These are phyloP conservation scores for Motacilla alba DNA, from an alignment of 2,113 vertebrate genomes.

Conservation along the genomic window DNA sequence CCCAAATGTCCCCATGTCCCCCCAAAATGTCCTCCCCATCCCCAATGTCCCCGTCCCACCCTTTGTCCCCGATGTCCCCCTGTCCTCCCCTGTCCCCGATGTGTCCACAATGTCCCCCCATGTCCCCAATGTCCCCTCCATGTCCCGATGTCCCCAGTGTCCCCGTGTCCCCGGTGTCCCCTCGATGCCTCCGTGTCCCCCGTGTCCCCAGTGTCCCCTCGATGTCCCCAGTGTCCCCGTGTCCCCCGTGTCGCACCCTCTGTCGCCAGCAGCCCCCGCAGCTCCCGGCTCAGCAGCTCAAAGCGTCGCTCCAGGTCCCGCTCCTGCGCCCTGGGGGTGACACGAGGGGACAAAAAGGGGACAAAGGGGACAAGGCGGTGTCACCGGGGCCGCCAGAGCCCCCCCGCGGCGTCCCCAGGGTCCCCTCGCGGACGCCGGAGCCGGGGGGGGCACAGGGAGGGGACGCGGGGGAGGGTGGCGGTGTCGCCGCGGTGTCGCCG, in stretches of 20 bases:
- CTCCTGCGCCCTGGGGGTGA: background rate
- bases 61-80: too few species aligned
- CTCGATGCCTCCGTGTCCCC: background rate
- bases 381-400: background rate
- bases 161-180: too few species aligned
- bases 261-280: background rate
- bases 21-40: too few species aligned
- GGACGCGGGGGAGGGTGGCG: background rate
- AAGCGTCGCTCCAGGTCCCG: background rate
- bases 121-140: too few species aligned
- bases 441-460: background rate
- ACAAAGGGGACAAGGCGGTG: background rate
- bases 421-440: too few species aligned
- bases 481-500: background rate
- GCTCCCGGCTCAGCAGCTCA: background rate
- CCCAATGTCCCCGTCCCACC: too few species aligned
- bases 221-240: too few species aligned
- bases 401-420: background rate
- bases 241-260: background rate
- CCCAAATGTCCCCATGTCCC: too few species aligned
- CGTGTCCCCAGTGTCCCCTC: too few species aligned
- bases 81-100: too few species aligned
- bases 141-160: too few species aligned
- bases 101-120: too few species aligned
- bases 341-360: background rate